Evolutionary conservation across 2,113 vertebrate genomes (phyloP).

Genomic region (Nothocercus julius): DNA sequence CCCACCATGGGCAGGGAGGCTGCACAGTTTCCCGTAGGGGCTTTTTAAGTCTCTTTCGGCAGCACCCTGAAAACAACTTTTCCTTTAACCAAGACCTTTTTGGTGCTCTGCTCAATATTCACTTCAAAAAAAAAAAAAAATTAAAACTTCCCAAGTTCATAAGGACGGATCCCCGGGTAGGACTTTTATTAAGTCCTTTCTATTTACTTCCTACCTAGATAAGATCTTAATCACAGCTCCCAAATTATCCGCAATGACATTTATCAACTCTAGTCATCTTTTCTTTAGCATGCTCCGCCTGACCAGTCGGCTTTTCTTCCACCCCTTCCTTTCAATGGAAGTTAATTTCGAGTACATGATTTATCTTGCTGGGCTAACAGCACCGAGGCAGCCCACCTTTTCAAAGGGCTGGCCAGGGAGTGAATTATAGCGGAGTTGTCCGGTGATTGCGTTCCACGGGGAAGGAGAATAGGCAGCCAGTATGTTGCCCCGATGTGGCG

Average conservation of each 20-base stretch:
- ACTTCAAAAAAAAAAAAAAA: background rate
- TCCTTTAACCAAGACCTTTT: slow-evolving; percentile 69
- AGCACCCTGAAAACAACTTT: slow-evolving; percentile 67
- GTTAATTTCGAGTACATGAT: slow-evolving; percentile 91
- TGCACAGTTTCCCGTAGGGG: slow-evolving; percentile 9
- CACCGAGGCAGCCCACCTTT: slow-evolving; percentile 85
- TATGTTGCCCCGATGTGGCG: slow-evolving; percentile 83
- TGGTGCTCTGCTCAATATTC: slow-evolving; percentile 45
- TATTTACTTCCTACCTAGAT: slow-evolving; percentile 89
- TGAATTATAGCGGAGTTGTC: slow-evolving; percentile 91
- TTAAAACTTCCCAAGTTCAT: slow-evolving; percentile 69
- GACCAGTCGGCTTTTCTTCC: slow-evolving; percentile 81
- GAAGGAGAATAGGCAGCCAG: slow-evolving; percentile 87
- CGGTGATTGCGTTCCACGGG: slow-evolving; percentile 92
- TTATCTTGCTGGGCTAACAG: slow-evolving; percentile 86
- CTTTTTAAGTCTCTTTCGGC: slow-evolving; percentile 69
- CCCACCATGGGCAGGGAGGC: background rate
- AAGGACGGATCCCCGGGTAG: slow-evolving; percentile 66
- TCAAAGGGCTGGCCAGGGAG: slow-evolving; percentile 86
- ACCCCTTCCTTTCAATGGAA: slow-evolving; percentile 87
- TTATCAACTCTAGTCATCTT: slow-evolving; percentile 84
- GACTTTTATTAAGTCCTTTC: slow-evolving; percentile 83
- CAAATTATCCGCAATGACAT: slow-evolving; percentile 88
- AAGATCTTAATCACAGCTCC: slow-evolving; percentile 90
- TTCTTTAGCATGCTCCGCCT: slow-evolving; percentile 77